Conservation (phyloP, 2,797 vertebrate species). For the Ibycter americanus region DNA sequence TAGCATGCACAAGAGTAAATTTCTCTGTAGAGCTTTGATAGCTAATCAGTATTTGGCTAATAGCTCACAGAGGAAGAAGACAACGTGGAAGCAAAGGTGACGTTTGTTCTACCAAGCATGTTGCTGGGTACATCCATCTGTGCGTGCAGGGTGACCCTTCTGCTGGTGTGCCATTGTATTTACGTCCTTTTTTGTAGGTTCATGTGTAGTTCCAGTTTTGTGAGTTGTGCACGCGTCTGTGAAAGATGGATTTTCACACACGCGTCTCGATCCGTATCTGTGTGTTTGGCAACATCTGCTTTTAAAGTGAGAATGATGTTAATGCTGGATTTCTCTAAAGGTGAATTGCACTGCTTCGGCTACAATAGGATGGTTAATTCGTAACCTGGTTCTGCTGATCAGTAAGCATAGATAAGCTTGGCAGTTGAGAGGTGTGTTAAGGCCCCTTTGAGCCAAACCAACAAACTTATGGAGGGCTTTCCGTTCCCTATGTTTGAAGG, state of each 20-base stretch:
- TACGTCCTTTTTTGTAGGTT: neutral
- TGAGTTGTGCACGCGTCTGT: neutral
- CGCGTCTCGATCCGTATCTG: neutral
- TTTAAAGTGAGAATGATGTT: neutral
- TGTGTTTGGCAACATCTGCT: neutral
- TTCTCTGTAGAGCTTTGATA: neutral
- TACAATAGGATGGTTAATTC: conserved; percentile 40
- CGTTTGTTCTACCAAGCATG: neutral
- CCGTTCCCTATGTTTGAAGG: neutral
- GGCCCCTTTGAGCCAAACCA: neutral
- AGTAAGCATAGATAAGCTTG: neutral
- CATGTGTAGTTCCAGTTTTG: neutral
- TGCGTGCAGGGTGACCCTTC: neutral
- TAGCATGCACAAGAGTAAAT: neutral
- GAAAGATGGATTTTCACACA: neutral
- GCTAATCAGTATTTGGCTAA: neutral
- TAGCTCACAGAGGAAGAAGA: neutral
- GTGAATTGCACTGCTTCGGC: neutral
- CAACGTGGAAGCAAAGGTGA: neutral
- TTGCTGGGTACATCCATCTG: neutral
- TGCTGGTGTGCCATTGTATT: neutral
- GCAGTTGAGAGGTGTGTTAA: neutral
- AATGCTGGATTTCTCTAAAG: neutral
- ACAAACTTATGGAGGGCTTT: neutral
- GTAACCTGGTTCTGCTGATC: neutral